A percentile compares a stretch with the other conserved stretches of the same genome.
Conservation (phyloP, 2,888 invertebrate genomes). For the Trichacis sp. region DNA sequence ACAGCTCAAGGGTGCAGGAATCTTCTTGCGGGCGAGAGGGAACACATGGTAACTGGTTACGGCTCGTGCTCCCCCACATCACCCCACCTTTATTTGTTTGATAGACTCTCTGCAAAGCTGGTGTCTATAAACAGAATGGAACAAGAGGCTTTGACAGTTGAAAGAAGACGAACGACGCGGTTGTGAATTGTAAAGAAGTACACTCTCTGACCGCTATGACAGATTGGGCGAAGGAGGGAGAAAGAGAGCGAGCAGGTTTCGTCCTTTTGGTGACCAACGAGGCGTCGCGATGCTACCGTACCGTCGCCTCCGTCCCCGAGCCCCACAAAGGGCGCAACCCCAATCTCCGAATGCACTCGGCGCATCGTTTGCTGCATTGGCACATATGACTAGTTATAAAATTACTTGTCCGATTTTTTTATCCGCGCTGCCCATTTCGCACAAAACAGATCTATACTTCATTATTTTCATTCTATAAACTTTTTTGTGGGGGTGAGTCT, state of each 20-base stretch:
- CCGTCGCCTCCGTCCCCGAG: constrained; percentile 29
- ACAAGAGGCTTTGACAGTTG: constrained; percentile 37
- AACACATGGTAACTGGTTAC: constrained; percentile 65
- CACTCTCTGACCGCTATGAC: constrained; percentile 54
- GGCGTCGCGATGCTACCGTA: constrained; percentile 54
- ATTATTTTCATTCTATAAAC: too few species aligned
- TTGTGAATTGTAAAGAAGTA: constrained; percentile 34
- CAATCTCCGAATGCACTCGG: constrained; percentile 35
- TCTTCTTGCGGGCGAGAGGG: constrained; percentile 24
- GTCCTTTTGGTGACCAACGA: constrained; percentile 59
- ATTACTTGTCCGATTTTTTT: not conserved
- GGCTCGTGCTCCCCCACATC: constrained; percentile 53
- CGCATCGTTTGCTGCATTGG: constrained; percentile 10
- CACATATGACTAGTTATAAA: constrained; percentile 9
- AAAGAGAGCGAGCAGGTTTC: constrained; percentile 36
- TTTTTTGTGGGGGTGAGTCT: too few species aligned
- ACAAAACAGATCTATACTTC: not conserved
- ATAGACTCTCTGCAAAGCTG: constrained; percentile 54
- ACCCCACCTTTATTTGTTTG: constrained; percentile 64
- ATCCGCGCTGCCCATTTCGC: not conserved
- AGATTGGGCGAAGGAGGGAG: constrained; percentile 50
- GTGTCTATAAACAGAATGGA: constrained; percentile 60
- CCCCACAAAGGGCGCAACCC: constrained; percentile 39
- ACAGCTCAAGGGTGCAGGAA: constrained; percentile 5
- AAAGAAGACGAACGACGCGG: constrained; percentile 29